A percentile compares a stretch with the other conserved stretches of the same genome.
These are phyloP conservation scores for Amphipoea oculea DNA, from an alignment of 2,888 invertebrate genomes.

Conservation along the genomic window DNA sequence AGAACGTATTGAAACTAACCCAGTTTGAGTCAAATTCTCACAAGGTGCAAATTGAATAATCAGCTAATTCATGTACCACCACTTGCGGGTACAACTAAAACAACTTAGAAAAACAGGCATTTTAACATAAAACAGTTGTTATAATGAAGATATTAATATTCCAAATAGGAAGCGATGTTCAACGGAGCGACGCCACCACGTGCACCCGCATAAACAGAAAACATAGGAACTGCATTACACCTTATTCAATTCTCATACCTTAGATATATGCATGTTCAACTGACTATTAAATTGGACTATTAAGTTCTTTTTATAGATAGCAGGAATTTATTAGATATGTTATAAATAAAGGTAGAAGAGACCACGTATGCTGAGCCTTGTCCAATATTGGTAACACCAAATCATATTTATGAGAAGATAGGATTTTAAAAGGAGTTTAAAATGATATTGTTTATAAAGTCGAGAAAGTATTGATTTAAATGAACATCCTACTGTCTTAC, in stretches of 20 bases:
- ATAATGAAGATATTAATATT: conserved; percentile 81
- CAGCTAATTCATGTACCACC: conserved; percentile 23
- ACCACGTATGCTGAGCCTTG: background rate
- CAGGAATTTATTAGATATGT: conserved; percentile 2
- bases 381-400: background rate
- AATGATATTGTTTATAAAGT: background rate
- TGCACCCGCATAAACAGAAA: conserved; percentile 84
- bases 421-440: background rate
- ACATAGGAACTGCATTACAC: conserved; percentile 85
- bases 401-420: background rate
- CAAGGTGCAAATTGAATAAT: conserved; percentile 9
- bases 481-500: too few species aligned
- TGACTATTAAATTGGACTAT: conserved; percentile 59
- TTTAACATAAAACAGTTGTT: conserved; percentile 55
- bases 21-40: conserved; percentile 6
- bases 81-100: conserved; percentile 49
- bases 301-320: conserved; percentile 22
- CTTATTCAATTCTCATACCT: conserved; percentile 67
- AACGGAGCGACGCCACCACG: conserved; percentile 78
- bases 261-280: conserved; percentile 69
- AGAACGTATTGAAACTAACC: too few species aligned
- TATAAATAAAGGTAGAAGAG: background rate
- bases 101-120: conserved; percentile 35
- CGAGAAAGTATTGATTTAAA: too few species aligned
- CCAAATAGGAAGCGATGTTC: conserved; percentile 75